Evolutionary conservation across 2,888 invertebrate species (phyloP).

Genomic region (Scaptomyza tumidula): DNA sequence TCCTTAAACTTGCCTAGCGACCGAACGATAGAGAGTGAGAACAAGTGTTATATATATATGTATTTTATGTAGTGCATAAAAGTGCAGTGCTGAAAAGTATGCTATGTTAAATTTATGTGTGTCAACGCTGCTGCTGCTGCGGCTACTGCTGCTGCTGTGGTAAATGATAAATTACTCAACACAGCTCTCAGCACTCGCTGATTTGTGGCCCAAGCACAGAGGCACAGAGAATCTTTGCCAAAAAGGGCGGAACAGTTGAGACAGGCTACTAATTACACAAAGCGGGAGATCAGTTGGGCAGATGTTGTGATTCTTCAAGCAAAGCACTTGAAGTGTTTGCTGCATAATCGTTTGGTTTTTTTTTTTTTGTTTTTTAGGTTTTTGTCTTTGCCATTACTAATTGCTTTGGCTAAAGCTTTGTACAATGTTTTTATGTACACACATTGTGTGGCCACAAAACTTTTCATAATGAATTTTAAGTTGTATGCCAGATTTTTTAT

Average conservation of each 20-base stretch:
- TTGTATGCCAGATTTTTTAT: constrained; percentile 63
- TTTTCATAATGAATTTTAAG: constrained; percentile 79
- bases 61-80: constrained; percentile 41
- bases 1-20: constrained; percentile 91
- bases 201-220: constrained; percentile 61
- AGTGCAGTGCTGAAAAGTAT: constrained; percentile 59
- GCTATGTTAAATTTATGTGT: constrained; percentile 74
- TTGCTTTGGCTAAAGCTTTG: constrained; percentile 62
- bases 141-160: constrained; percentile 27
- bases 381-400: constrained; percentile 75
- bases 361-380: constrained; percentile 23
- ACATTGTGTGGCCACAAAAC: constrained; percentile 53
- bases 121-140: constrained; percentile 45
- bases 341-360: constrained; percentile 72
- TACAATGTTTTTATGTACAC: constrained; percentile 44
- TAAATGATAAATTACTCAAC: constrained; percentile 55
- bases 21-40: background rate
- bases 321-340: constrained; percentile 57
- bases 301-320: background rate
- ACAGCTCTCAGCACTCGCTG: constrained; percentile 48
- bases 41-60: constrained; percentile 1
- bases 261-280: constrained; percentile 59
- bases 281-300: constrained; percentile 2
- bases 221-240: constrained; percentile 5
- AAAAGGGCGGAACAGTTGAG: constrained; percentile 21